Evolutionary conservation across 2,113 vertebrate species (phyloP).

Genomic region (Epinephelus fuscoguttatus): DNA sequence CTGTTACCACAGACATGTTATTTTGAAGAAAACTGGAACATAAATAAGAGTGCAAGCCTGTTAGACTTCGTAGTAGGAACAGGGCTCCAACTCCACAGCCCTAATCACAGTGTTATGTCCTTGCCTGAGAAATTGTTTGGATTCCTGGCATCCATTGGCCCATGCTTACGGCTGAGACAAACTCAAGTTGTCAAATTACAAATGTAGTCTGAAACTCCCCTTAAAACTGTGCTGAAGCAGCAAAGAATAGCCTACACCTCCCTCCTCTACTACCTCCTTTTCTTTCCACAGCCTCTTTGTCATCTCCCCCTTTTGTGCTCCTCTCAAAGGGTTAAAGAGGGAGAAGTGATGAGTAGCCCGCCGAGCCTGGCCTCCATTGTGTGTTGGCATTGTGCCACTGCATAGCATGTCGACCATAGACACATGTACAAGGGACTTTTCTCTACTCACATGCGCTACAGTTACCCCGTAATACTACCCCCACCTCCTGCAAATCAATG

Average conservation of each 20-base stretch:
- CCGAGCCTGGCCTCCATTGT: constrained; percentile 73
- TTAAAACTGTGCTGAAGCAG: constrained; percentile 25
- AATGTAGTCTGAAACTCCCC: constrained; percentile 29
- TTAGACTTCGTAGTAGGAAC: neutral
- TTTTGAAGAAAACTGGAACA: constrained; percentile 15
- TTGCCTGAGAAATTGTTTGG: constrained; percentile 33
- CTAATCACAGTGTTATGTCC: constrained; percentile 27
- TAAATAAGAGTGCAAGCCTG: constrained; percentile 20
- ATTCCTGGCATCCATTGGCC: constrained; percentile 22
- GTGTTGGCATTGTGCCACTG: constrained; percentile 70
- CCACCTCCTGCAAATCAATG: constrained; percentile 51
- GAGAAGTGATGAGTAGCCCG: constrained; percentile 73
- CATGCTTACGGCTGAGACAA: neutral
- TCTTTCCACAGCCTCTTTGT: constrained; percentile 69
- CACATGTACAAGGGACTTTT: constrained; percentile 67
- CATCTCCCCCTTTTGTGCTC: constrained; percentile 67
- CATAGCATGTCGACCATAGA: constrained; percentile 66
- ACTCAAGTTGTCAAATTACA: constrained; percentile 47
- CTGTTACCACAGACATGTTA: constrained; percentile 27
- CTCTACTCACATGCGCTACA: constrained; percentile 40
- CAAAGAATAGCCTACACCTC: constrained; percentile 42
- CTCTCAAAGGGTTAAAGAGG: constrained; percentile 80
- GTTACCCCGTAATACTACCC: constrained; percentile 45
- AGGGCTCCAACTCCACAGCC: neutral
- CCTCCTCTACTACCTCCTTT: constrained; percentile 33